Evolutionary conservation across 2,888 invertebrate genomes (phyloP).

Genomic region (Venustoraphidia nigricollis): DNA sequence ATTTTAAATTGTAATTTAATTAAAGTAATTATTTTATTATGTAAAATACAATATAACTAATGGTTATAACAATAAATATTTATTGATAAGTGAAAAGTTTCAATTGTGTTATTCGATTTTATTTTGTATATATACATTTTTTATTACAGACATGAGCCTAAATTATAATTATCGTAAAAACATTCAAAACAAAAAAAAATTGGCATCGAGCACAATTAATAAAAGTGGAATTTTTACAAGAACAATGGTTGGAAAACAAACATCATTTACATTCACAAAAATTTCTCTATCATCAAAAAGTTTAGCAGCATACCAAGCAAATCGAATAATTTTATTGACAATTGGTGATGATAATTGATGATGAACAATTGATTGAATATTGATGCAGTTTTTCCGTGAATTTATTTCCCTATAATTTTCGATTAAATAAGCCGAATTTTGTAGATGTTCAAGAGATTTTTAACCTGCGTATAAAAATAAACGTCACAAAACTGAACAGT

Average conservation of each 20-base stretch:
- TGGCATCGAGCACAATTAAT: slow-evolving; percentile 9
- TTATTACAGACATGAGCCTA: too few relatives aligned
- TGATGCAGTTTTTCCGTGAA: slow-evolving; percentile 12
- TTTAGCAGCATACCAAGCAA: slow-evolving; percentile 12
- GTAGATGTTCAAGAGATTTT: slow-evolving; percentile 10
- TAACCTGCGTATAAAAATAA: slow-evolving; percentile 12
- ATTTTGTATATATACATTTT: too few relatives aligned
- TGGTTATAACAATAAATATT: too few relatives aligned
- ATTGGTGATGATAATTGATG: slow-evolving; percentile 11
- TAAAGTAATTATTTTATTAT: too few relatives aligned
- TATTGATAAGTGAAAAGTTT: too few relatives aligned
- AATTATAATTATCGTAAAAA: too few relatives aligned
- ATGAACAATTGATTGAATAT: slow-evolving; percentile 13
- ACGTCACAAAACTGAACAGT: slow-evolving; percentile 11
- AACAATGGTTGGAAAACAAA: slow-evolving; percentile 10
- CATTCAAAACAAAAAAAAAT: too few relatives aligned
- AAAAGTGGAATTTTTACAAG: slow-evolving; percentile 6
- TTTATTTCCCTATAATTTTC: slow-evolving; percentile 9
- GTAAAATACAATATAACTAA: too few relatives aligned
- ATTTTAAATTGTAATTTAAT: too few relatives aligned
- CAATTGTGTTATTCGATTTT: too few relatives aligned
- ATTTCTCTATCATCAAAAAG: slow-evolving; percentile 7
- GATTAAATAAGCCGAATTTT: slow-evolving; percentile 9
- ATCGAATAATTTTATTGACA: slow-evolving; percentile 10
- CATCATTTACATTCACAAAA: too few relatives aligned